phyloP scores from a whole-genome alignment of 2,113 vertebrate genomes.

The Calypte anna region DNA sequence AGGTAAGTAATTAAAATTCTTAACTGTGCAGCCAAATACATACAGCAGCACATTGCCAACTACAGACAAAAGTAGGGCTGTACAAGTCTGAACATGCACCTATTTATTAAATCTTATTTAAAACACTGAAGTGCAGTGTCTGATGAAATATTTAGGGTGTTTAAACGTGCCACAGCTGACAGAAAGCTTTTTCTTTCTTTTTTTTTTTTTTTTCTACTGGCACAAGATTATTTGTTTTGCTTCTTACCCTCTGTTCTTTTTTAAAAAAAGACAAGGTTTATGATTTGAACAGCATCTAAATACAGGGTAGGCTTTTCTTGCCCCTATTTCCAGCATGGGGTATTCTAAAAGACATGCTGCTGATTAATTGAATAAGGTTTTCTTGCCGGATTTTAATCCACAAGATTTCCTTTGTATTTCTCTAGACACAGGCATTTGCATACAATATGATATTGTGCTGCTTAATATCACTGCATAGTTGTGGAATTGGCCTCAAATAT shows the following conservation, averaged over 20 bases:
- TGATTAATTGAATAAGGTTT: slow-evolving; percentile 19
- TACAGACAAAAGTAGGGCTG: slow-evolving; percentile 72
- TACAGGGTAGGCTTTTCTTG: neutral
- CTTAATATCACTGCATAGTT: neutral
- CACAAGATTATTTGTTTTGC: neutral
- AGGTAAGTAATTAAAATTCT: slow-evolving; percentile 77
- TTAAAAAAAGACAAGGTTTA: neutral
- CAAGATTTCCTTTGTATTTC: neutral
- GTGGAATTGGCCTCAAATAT: neutral
- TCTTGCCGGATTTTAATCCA: neutral
- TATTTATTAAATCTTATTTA: slow-evolving; percentile 90
- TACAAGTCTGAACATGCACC: slow-evolving; percentile 83
- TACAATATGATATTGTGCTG: neutral
- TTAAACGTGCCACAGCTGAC: slow-evolving; percentile 74
- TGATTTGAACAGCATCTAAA: neutral
- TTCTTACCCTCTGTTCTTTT: neutral
- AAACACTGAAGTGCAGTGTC: slow-evolving; percentile 86
- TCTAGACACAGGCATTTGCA: neutral
- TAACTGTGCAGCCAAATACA: slow-evolving; percentile 62
- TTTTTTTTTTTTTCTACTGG: neutral
- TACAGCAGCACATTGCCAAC: slow-evolving; percentile 71
- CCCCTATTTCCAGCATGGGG: neutral
- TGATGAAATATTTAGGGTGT: slow-evolving; percentile 87
- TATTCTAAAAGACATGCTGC: neutral
- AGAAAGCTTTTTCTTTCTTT: slow-evolving; percentile 19